Evolutionary conservation across 2,888 invertebrate species (phyloP).

Genomic region (Thera britannica): DNA sequence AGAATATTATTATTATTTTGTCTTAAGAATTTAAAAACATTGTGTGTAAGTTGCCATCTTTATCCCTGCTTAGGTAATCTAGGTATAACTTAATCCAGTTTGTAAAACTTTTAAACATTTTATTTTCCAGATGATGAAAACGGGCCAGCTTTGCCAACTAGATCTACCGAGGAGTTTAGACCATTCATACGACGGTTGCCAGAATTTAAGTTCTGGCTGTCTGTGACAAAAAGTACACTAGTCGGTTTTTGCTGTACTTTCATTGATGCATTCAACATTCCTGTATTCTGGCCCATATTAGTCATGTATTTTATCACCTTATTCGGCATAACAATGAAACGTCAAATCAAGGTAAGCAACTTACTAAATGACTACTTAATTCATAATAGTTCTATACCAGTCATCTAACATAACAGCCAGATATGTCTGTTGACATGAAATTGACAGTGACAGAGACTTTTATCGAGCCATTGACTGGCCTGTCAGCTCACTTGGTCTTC

Average conservation of each 20-base stretch:
- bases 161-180: constrained; percentile 98
- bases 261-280: constrained; percentile 99
- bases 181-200: constrained; percentile 98
- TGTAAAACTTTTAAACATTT: neutral
- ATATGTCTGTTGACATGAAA: no score
- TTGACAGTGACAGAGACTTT: no score
- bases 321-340: constrained; percentile 99
- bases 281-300: constrained; percentile 99
- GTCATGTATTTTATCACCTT: constrained; percentile 99
- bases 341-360: constrained; percentile 96
- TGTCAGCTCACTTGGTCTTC: no score
- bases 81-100: no score
- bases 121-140: constrained; percentile 86
- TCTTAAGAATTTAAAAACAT: no score
- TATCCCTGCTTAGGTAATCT: no score
- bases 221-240: constrained; percentile 96
- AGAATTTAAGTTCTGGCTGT: constrained; percentile 99
- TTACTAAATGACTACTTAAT: no score
- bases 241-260: constrained; percentile 96
- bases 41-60: no score
- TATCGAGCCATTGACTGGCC: no score
- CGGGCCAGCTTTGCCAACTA: constrained; percentile 97
- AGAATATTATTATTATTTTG: no score
- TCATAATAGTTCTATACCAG: no score
- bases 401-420: no score